Evolutionary conservation across 1,140 invertebrate genomes (phyloP), one percentile per base, ranked within the genome.

Genomic region (Microplitis demolitor): DNA sequence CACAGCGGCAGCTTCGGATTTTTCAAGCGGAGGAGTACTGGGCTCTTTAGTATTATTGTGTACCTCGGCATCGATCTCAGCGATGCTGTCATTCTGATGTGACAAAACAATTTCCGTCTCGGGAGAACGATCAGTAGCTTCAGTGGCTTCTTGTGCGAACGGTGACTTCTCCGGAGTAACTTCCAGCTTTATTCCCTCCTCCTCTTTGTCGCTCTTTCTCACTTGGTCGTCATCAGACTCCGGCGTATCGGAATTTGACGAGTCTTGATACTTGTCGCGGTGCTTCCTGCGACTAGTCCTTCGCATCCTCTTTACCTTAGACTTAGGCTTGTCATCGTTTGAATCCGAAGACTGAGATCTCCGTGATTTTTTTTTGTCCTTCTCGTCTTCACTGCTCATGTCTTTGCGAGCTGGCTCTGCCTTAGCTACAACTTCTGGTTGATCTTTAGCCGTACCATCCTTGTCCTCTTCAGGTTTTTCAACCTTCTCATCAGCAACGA

Each of bases 251-350:
- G 85, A 85, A 78, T 84, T 81, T 0, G 82, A 86, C 8, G 84
- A 86, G 13, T 87, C 85, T 24, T 76, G 73, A 78, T 87, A 85
- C 74, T 84, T 84, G 14, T 81, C 79, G 39, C 79, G 73, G 76
- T 83, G 83, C 51, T 85, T 87, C 73, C 83, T 76, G 4, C 81
- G 79, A 66, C 62, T 69, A 54, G 24, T 56, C 14, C 64, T 60
- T 56, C 3, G 78, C 72, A 39, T 76, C 77, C 51, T 75, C 45
- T 72, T 58, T 60, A 63, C 67, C 73, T 72, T 77, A 58, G 35
- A 53, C 39, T 14, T 63, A n/a, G 69, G 67, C 53, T 81, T 79
- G 3, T 78, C 80, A 8, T 79, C 80, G 3, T 76, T 77, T 31
- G 80, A 78, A 3, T 80, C 80, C 4, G 78, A 78, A 3, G 80